Evolutionary conservation across 2,113 vertebrate genomes (phyloP), one percentile per base, ranked within the genome.

Genomic region (Alexandromys fortis): DNA sequence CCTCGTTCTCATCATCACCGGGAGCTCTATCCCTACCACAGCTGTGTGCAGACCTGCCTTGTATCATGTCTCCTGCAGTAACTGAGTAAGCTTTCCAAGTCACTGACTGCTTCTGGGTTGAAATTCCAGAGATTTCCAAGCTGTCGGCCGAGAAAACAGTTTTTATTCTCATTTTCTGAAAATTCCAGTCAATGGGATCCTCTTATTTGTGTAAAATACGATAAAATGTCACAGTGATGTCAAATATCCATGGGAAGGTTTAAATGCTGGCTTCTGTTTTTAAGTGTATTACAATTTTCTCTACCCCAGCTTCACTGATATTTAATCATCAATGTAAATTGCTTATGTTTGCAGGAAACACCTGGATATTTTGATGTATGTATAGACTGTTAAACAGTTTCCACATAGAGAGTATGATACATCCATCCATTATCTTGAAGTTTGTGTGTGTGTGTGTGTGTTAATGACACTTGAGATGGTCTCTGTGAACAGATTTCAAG

Each of bases 1-100:
- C 4, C 22, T 21, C 16, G 2, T n/a, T 33, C 52, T 52, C 14
- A 4, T 1, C 12, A 17, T 1, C 11, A 9, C 42, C 2, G 0
- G 3, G 4, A 9, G 24, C 61, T 33, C 1, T 86, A 17, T 24
- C 28, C 35, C 16, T 21, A 5, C 12, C 3, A 52, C 13, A 35
- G 58, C 9, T 6, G 26, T 83, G 11, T 2, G 2, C 1, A 73
- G 3, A 42, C 22, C 79, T 63, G 81, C n/a, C 55, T 83, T 63
- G 13, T 63, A 63, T 63, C 7, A 30, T 38, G 9, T 17, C 58
- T 22, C 10, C 49, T 63, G n/a, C 9, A 17, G 8, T 17, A 30
- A 42, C 24, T 45, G 58, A 83, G n/a, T n/a, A 42, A 10, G 14
- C 19, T 68, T 67, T 22, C 42, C 42, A 35, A 86, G 63, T 5